Percentiles rank a stretch among this genome's conserved stretches.
Conservation (phyloP, 2,113 vertebrate species). For the Tor tambroides region DNA sequence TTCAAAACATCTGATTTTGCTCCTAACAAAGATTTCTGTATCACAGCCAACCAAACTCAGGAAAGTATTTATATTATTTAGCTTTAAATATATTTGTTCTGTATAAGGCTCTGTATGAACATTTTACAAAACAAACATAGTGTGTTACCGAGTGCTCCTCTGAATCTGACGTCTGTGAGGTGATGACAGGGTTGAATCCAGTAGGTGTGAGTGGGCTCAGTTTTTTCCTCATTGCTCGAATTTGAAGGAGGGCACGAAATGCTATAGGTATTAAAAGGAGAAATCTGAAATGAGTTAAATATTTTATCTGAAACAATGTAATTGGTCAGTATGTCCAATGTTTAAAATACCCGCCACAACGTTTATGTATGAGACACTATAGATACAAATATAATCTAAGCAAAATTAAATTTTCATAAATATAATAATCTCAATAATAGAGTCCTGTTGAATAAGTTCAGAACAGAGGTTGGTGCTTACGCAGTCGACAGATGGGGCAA, state of each 20-base stretch:
- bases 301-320: background rate
- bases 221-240: conserved; percentile 97
- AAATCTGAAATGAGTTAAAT: background rate
- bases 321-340: background rate
- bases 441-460: background rate
- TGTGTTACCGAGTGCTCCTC: conserved; percentile 91
- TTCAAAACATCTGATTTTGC: too few relatives aligned
- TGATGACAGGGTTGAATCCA: conserved; percentile 91
- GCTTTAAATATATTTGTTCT: background rate
- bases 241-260: conserved; percentile 96
- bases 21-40: background rate
- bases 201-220: conserved; percentile 87
- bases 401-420: background rate
- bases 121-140: background rate
- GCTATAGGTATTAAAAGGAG: conserved; percentile 68
- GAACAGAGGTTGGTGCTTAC: conserved; percentile 73
- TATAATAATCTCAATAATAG: background rate
- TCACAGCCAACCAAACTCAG: background rate
- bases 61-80: background rate
- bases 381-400: background rate
- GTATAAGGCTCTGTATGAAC: background rate
- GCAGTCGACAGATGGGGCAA: conserved; percentile 95
- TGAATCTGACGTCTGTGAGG: conserved; percentile 91
- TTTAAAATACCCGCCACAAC: background rate
- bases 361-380: background rate